Evolutionary conservation across 2,888 invertebrate genomes (phyloP), one percentile per base, ranked within the genome.

Genomic region (Neoscelio sp.): DNA sequence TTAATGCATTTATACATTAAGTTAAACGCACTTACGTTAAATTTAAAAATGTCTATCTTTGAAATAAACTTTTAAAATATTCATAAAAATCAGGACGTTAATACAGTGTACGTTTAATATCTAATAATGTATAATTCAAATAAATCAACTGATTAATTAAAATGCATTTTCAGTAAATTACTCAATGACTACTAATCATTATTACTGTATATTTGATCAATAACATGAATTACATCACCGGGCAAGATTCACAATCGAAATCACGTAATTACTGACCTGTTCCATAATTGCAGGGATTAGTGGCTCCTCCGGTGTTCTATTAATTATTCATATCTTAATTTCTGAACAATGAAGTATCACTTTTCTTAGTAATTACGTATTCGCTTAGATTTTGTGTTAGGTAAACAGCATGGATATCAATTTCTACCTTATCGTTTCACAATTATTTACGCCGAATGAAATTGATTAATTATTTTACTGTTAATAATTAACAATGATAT

Each of bases 271-370:
- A 50, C 40, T 20, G 42, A 50, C 20, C 65, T 20, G 42, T 48
- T 28, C 28, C 13, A 28, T 70, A 58, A 58, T 50, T 70, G 48
- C 40, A n/a, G 58, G 40, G 42, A 64, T 64, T 65, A 73, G 48
- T 65, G 40, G 35, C 73, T 56, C 65, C 64, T 74, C 33, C 65
- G 58, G 67, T 75, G 60, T 67, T 75, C 35, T 52, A 67, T 75
- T 67, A 75, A 75, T 75, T 67, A 67, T 60, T 28, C 40, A 56
- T 65, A 56, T 56, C 64, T 56, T 42, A 12, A 26, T 42, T 65
- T 67, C 48, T 15, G 28, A 46, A 56, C 58, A 48, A 67, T 60
- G 62, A 40, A 42, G 62, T 42, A 58, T 71, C 60, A 58, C 52
- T 64, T 74, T 62, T 67, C 56, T 33, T 64, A 30, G n/a, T 33